phyloP scores from a whole-genome alignment of 2,113 vertebrate species.

The Cynocephalus volans region DNA sequence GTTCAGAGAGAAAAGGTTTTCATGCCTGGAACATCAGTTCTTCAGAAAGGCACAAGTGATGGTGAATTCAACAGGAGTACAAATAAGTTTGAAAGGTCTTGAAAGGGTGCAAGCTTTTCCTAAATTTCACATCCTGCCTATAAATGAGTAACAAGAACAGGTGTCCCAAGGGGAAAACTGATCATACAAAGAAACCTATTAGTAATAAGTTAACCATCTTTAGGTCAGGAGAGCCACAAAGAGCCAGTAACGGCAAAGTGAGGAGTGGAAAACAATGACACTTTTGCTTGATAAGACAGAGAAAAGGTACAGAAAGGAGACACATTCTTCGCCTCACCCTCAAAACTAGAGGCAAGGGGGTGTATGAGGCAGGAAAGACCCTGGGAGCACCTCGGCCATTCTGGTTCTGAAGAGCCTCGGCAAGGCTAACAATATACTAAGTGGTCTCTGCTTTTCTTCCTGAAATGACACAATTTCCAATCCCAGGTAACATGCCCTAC shows the following conservation, averaged over 20 bases:
- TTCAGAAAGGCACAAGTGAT: not conserved
- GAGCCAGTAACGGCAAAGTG: not conserved
- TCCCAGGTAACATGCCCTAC: not conserved
- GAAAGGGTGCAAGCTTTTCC: not conserved
- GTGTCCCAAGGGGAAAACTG: not conserved
- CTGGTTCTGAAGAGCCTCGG: not conserved
- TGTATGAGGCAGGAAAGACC: not conserved
- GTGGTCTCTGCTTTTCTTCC: conserved; percentile 1
- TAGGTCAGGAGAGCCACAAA: not conserved
- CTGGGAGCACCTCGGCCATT: not conserved
- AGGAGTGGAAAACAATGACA: not conserved
- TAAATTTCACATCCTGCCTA: not conserved
- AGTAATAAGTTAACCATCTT: not conserved
- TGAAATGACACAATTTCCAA: not conserved
- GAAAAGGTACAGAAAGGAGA: not conserved
- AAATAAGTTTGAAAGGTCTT: conserved; percentile 13
- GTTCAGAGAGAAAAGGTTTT: conserved; percentile 42
- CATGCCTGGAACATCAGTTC: not conserved
- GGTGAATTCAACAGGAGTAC: not conserved
- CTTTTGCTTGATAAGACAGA: not conserved
- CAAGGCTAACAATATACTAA: not conserved
- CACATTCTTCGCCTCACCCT: not conserved
- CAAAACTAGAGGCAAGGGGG: not conserved
- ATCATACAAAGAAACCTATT: not conserved
- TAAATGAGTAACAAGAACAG: conserved; percentile 40